phyloP scores from a whole-genome alignment of 2,113 vertebrate genomes.

The Zosterops pallidus region DNA sequence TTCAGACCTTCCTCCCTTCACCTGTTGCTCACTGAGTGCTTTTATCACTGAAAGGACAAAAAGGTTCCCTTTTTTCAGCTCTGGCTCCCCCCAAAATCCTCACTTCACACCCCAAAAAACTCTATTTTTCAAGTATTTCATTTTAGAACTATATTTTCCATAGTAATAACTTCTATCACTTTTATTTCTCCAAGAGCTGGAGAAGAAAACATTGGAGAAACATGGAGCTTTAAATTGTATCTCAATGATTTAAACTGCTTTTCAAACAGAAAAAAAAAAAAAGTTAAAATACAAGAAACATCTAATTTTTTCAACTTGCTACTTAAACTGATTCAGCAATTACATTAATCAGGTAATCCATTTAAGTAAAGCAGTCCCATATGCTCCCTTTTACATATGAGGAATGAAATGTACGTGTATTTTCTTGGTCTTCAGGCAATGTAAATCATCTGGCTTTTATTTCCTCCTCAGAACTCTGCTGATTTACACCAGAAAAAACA shows the following conservation, averaged over 20 bases:
- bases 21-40: not conserved
- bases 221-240: not conserved
- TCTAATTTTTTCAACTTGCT: not conserved
- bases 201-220: not conserved
- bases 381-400: not conserved
- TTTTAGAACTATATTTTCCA: not conserved
- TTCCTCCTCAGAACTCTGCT: not conserved
- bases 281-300: not conserved
- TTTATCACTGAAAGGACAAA: not conserved
- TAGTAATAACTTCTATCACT: not conserved
- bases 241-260: not conserved
- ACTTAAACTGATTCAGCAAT: conserved; percentile 3
- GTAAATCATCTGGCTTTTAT: conserved; percentile 23
- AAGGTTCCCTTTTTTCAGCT: not conserved
- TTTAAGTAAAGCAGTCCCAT: not conserved
- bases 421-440: not conserved
- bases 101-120: not conserved
- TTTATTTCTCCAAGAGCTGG: not conserved
- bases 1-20: not conserved
- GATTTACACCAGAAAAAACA: not conserved
- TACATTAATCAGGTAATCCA: conserved; percentile 6
- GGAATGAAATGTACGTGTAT: not conserved
- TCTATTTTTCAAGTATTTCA: not conserved
- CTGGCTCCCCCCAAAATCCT: not conserved
- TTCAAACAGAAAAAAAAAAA: not conserved